Evolutionary conservation across 92 coral and sea anemone genomes (phyloP).

Genomic region (Heliopora coerulea): DNA sequence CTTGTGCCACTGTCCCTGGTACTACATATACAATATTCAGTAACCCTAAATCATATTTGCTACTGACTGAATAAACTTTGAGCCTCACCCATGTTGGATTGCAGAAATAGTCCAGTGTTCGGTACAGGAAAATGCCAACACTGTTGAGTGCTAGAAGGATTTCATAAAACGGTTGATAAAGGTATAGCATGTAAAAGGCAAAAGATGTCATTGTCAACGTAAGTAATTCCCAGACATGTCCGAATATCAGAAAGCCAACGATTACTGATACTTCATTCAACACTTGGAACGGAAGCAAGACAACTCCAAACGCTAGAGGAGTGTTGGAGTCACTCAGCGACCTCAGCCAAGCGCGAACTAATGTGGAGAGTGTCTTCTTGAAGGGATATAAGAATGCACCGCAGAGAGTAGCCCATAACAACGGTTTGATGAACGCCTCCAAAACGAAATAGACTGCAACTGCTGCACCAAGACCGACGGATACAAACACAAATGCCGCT

Average conservation of each 20-base stretch:
- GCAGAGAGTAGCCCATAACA: constrained; percentile 97
- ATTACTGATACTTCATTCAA: constrained; percentile 72
- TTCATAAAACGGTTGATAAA: constrained; percentile 82
- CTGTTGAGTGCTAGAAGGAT: constrained; percentile 66
- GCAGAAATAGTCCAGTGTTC: constrained; percentile 73
- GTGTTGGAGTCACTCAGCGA: constrained; percentile 80
- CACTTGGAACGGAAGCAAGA: constrained; percentile 80
- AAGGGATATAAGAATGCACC: constrained; percentile 96
- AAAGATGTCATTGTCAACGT: constrained; percentile 54
- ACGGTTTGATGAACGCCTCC: constrained; percentile 86
- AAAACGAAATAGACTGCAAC: constrained; percentile 91
- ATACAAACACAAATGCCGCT: constrained; percentile 80
- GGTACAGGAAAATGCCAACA: constrained; percentile 58
- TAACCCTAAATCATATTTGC: not conserved
- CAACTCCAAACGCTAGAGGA: constrained; percentile 82
- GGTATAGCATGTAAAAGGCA: constrained; percentile 62
- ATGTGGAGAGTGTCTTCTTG: constrained; percentile 76
- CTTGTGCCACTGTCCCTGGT: not conserved
- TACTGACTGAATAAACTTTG: not conserved
- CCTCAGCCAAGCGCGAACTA: constrained; percentile 76
- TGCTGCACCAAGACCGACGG: constrained; percentile 82
- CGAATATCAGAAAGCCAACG: constrained; percentile 69
- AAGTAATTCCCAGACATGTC: constrained; percentile 62
- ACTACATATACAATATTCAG: not conserved
- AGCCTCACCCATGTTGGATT: constrained; percentile 78